Evolutionary conservation across 1,140 invertebrate genomes (phyloP), one percentile per base, ranked within the genome.

Genomic region (Dendrolimus kikuchii): DNA sequence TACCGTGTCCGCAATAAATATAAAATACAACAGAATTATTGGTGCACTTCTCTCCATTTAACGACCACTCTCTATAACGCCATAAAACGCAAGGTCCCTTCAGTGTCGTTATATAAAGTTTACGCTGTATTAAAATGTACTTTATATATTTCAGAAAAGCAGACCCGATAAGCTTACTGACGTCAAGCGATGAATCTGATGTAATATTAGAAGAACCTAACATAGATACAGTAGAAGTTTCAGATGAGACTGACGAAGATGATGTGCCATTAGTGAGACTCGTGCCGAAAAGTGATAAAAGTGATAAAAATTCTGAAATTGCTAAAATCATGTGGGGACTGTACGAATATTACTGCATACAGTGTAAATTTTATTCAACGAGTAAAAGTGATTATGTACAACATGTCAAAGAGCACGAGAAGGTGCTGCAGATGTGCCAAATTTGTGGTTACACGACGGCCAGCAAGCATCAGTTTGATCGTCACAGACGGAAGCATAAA

Each of bases 151-250:
- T 2, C 65, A 81, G 73, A 41, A 62, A 60, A 49, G 65, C 71
- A 38, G 71, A 76, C 38, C 78, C 79, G 0, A 78, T 85, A 23
- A 81, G 77, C 9, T 59, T 86, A 0, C 47, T 86, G 6, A 83
- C 82, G 0, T 86, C 82, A 0, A 81, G 77, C 54, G 82, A 86
- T 40, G 82, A 86, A 7, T 77, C 81, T 40, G 82, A 83, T 6
- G 80, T 86, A 3, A 83, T 86, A 0, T 60, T 86, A 6, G 52
- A 86, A 8, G 82, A 86, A 23, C 82, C 82, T 0, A 57, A 81
- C 44, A 80, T 82, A 1, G 80, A 83, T 51, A 79, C 74, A 0
- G 72, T 86, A 0, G 77, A 76, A n/a, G 73, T 86, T 0, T 82
- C 82, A 0, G 77, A 79, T 49, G 78, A 74, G 5, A 80, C 77